These are phyloP conservation scores for Anguilla anguilla DNA, from an alignment of 2,797 vertebrate species.

Conservation along the genomic window DNA sequence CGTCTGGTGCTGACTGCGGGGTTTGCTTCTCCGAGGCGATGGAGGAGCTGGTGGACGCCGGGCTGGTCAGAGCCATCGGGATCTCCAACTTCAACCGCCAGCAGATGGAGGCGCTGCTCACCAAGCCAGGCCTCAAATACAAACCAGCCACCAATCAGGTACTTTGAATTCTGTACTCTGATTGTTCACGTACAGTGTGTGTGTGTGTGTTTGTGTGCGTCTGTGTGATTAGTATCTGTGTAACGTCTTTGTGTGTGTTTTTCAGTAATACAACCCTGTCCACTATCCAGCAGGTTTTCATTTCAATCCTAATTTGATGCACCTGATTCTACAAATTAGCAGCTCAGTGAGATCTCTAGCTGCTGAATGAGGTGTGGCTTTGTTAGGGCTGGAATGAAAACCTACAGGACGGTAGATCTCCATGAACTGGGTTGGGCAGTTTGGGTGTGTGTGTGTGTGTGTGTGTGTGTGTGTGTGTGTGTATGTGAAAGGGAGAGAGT, in stretches of 20 bases:
- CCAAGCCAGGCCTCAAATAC: slow-evolving; percentile 88
- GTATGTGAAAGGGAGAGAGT: background rate
- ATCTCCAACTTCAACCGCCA: slow-evolving; percentile 92
- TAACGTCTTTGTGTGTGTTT: background rate
- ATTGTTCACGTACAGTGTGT: background rate
- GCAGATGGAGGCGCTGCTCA: slow-evolving; percentile 86
- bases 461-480: no score
- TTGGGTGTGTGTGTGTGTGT: no score
- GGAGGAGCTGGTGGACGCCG: slow-evolving; percentile 89
- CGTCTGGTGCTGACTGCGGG: background rate
- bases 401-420: no score
- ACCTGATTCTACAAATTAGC: no score
- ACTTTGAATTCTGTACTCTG: background rate
- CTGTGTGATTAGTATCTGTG: background rate
- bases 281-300: no score
- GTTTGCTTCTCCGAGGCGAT: slow-evolving; percentile 73
- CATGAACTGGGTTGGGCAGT: no score
- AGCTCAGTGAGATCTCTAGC: no score
- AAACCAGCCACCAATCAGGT: slow-evolving; percentile 92
- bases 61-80: slow-evolving; percentile 88
- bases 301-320: no score
- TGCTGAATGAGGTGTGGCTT: no score
- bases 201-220: background rate
- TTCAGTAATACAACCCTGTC: background rate
- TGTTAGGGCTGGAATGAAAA: no score